phyloP scores from a whole-genome alignment of 2,797 vertebrate species.

The Morelia viridis region DNA sequence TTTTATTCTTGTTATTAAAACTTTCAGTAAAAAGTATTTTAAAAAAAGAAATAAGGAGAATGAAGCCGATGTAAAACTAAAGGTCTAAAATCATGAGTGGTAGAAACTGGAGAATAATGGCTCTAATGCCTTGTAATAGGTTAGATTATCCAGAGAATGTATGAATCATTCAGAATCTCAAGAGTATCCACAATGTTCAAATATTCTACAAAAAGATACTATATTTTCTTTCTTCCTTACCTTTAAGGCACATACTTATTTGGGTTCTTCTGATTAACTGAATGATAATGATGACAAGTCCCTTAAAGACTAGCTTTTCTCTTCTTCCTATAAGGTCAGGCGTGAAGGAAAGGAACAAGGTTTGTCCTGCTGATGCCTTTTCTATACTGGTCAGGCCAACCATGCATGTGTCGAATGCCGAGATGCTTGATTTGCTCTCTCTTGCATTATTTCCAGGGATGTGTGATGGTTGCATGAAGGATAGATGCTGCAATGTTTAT shows the following conservation, averaged over 20 bases:
- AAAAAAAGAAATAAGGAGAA: neutral
- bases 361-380: neutral
- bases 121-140: neutral
- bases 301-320: neutral
- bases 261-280: neutral
- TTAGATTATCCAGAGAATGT: neutral
- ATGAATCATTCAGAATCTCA: neutral
- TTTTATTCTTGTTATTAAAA: neutral
- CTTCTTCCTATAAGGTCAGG: neutral
- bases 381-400: neutral
- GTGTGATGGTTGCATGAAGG: fast-evolving
- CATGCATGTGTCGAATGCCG: neutral
- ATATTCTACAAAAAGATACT: neutral
- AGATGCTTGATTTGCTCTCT: neutral
- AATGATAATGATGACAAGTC: neutral
- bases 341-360: neutral
- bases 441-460: neutral
- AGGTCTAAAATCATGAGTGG: neutral
- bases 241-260: neutral
- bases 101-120: neutral
- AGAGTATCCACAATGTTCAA: neutral
- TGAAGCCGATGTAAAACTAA: neutral
- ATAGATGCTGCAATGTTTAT: conserved; percentile 50
- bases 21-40: neutral
- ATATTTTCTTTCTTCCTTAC: neutral